Conservation (phyloP, 2,888 invertebrate species). For the Macrosoma leucophasiata region DNA sequence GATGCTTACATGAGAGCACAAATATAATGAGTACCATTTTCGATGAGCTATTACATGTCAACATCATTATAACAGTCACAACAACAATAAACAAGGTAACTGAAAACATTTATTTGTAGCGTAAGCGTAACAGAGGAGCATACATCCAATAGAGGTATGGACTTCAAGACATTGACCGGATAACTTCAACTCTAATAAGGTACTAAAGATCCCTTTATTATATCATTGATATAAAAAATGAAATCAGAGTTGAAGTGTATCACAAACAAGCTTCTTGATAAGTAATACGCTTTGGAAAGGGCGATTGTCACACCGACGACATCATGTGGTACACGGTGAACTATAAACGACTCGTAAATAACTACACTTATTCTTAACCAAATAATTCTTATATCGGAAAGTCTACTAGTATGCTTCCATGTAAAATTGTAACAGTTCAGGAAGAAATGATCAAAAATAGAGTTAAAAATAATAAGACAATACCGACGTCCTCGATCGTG, state of each 20-base stretch:
- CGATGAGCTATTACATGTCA: conserved; percentile 45
- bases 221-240: conserved; percentile 9
- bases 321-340: conserved; percentile 27
- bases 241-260: conserved; percentile 40
- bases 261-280: conserved; percentile 45
- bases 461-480: conserved; percentile 35
- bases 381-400: conserved; percentile 30
- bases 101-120: conserved; percentile 50
- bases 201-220: conserved; percentile 1
- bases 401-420: conserved; percentile 57
- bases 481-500: conserved; percentile 50
- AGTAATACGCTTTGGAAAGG: conserved; percentile 63
- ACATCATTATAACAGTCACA: conserved; percentile 46
- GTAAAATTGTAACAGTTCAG: conserved; percentile 59
- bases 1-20: conserved; percentile 33
- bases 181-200: conserved; percentile 28
- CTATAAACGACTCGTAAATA: conserved; percentile 6
- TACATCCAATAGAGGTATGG: conserved; percentile 37
- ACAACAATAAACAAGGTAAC: conserved; percentile 47
- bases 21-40: conserved; percentile 51
- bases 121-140: conserved; percentile 53
- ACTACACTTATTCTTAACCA: conserved; percentile 14
- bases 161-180: conserved; percentile 23
- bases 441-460: conserved; percentile 41
- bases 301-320: conserved; percentile 68